phyloP scores from a whole-genome alignment of 2,797 vertebrate species.

The Gallinago solitaria region DNA sequence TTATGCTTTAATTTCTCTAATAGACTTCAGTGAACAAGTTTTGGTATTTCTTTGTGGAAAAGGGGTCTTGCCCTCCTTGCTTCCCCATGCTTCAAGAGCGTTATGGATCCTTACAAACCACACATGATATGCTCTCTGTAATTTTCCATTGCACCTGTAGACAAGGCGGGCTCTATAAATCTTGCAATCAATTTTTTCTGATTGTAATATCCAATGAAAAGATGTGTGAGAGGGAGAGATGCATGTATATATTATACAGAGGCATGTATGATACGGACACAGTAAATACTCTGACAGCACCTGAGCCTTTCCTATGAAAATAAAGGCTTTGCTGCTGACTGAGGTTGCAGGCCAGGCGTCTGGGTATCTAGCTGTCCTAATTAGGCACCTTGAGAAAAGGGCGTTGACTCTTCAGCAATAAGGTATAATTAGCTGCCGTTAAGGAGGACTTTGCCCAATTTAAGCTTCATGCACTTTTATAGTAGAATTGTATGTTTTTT shows the following conservation, averaged over 20 bases:
- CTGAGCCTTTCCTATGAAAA: not conserved
- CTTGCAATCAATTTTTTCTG: not conserved
- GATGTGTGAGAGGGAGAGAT: not conserved
- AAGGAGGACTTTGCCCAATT: not conserved
- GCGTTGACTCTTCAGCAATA: not conserved
- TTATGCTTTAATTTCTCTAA: not conserved
- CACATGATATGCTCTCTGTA: not conserved
- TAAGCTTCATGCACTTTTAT: not conserved
- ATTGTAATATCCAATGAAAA: not conserved
- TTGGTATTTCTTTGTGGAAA: not conserved
- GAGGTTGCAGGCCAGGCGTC: not conserved
- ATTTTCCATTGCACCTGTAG: not conserved
- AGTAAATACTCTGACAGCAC: not conserved
- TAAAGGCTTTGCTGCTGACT: not conserved
- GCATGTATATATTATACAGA: not conserved
- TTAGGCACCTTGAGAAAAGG: not conserved
- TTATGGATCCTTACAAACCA: not conserved
- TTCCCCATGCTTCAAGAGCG: not conserved
- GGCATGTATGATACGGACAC: fast-evolving
- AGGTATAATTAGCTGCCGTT: not conserved
- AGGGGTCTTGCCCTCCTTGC: not conserved
- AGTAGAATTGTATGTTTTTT: not conserved
- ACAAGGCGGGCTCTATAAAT: not conserved
- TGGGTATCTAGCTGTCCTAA: not conserved
- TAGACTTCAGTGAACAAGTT: not conserved